Evolutionary conservation across 2,888 invertebrate genomes (phyloP), one percentile per base, ranked within the genome.

Genomic region (Lepidochrysops patricia): DNA sequence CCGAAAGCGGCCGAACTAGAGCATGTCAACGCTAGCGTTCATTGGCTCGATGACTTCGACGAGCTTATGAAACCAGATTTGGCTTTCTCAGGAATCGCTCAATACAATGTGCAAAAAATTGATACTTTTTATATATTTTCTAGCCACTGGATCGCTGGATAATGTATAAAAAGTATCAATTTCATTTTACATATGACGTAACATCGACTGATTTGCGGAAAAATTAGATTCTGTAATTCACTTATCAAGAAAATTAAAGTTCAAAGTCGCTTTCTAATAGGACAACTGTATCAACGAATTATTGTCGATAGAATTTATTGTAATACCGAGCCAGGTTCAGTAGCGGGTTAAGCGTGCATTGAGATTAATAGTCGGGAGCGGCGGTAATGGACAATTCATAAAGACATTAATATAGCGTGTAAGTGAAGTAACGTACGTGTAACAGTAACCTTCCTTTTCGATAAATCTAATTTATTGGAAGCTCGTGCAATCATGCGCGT

Each of bases 401-500:
- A 52, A 58, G 58, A 52, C 52, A 58, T 58, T 58, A 52, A 58
- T 52, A 50, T 50, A 50, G 34, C 50, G 29, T 35, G 26, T 58
- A 35, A 58, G 62, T 68, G 64, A 66, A 65, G 63, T 65, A 65
- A 64, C 61, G 63, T 64, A 66, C 66, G 66, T 67, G 70, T 69
- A 65, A 58, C 66, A 66, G 67, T 68, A 66, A 69, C 67, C 68
- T 69, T 68, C 64, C 65, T 67, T 67, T 66, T 68, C 67, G 73
- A 84, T 84, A 84, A 84, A 82, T 80, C 78, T 85, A 84, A 84
- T 85, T 84, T 85, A 85, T 84, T 79, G 79, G 82, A 76, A 80
- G 84, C 82, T 84, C 84, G 84, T 86, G 86, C 85, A 85, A 84
- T 85, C 86, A 84, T 81, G 85, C 77, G 82, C 86, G 80, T 86